Percentiles rank a stretch among this genome's conserved stretches.
phyloP scores from a whole-genome alignment of 1,140 invertebrate genomes.

The Camponotus floridanus region DNA sequence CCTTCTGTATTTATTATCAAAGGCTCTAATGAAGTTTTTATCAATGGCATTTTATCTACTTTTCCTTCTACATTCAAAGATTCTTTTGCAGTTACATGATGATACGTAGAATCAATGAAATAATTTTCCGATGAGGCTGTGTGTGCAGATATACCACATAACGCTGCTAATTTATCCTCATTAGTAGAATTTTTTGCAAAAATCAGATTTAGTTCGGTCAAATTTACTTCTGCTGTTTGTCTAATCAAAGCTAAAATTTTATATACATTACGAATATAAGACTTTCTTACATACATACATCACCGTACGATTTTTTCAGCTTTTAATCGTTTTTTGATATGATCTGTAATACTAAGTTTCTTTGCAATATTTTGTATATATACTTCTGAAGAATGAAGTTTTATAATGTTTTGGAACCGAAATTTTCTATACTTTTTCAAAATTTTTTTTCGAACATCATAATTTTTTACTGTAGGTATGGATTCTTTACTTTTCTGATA shows the following conservation, averaged over 20 bases:
- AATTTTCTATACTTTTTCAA: constrained; percentile 4
- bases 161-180: no score
- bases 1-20: neutral
- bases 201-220: no score
- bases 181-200: no score
- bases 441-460: neutral
- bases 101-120: no score
- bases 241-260: neutral
- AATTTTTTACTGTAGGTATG: neutral
- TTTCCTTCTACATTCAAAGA: no score
- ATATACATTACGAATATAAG: neutral
- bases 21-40: neutral
- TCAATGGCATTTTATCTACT: no score
- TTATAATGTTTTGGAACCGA: neutral
- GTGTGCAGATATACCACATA: neutral
- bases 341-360: no score
- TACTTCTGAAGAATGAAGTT: neutral
- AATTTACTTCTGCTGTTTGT: neutral
- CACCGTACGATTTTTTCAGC: no score
- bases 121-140: no score
- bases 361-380: no score
- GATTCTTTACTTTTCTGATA: constrained; percentile 8
- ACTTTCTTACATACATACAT: neutral
- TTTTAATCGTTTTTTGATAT: no score
- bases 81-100: no score